phyloP scores from a whole-genome alignment of 2,888 invertebrate genomes.

The Gasteruption jaculator region DNA sequence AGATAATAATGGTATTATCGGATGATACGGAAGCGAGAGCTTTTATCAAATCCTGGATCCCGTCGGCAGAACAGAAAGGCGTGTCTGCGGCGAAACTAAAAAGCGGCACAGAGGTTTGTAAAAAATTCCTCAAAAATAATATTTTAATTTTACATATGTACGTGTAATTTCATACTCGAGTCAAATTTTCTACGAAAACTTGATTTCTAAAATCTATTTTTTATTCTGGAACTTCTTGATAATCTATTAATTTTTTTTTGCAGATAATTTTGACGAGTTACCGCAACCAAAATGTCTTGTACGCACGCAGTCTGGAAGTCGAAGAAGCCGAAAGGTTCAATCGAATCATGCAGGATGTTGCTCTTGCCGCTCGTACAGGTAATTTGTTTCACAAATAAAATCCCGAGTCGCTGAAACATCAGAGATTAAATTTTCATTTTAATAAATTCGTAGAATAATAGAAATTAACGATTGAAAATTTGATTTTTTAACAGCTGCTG shows the following conservation, averaged over 20 bases:
- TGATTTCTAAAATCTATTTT: constrained; percentile 1
- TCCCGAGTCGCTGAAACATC: too few relatives aligned
- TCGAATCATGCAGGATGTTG: constrained; percentile 34
- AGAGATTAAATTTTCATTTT: too few relatives aligned
- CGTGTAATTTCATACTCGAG: background rate
- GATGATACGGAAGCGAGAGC: constrained; percentile 13
- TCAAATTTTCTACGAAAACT: background rate
- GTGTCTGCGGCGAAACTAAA: constrained; percentile 27
- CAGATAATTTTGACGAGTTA: constrained; percentile 35
- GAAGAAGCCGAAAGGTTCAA: constrained; percentile 28
- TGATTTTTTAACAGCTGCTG: constrained; percentile 26
- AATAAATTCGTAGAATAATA: too few relatives aligned
- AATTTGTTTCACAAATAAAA: too few relatives aligned
- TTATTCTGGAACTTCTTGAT: constrained; percentile 9
- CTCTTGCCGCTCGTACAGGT: constrained; percentile 35
- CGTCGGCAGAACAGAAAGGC: constrained; percentile 31
- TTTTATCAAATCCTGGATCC: constrained; percentile 31
- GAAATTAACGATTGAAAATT: too few relatives aligned
- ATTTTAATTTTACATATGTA: too few relatives aligned
- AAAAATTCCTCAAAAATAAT: too few relatives aligned
- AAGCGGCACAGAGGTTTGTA: constrained; percentile 32
- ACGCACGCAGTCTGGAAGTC: constrained; percentile 29
- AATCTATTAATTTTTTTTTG: constrained; percentile 10
- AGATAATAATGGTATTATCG: constrained; percentile 13
- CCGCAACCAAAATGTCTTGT: constrained; percentile 28